Evolutionary conservation across 1,140 invertebrate species (phyloP).

Genomic region (Triops cancriformis): DNA sequence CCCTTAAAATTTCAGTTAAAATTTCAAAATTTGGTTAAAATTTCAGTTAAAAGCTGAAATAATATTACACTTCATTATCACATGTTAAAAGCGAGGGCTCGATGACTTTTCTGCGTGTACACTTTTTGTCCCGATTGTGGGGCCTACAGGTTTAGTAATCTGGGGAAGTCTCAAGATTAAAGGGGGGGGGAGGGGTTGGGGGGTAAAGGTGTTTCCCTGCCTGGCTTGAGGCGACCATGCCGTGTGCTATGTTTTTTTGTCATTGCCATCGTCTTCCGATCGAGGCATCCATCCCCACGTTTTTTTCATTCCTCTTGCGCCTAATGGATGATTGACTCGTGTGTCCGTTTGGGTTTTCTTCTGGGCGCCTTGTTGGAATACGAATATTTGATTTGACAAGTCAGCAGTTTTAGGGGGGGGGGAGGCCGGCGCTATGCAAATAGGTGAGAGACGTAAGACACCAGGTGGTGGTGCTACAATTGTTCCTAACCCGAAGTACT

Average conservation of each 20-base stretch:
- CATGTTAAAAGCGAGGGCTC: too few species aligned
- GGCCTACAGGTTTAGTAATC: background rate
- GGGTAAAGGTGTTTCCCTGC: constrained; percentile 12
- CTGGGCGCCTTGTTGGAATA: background rate
- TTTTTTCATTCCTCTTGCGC: background rate
- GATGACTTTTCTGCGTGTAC: too few species aligned
- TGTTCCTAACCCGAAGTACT: background rate
- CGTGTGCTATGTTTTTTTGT: background rate
- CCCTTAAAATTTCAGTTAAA: too few species aligned
- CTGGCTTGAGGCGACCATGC: background rate
- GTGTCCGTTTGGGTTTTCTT: background rate
- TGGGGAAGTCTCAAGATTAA: too few species aligned
- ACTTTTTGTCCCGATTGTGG: too few species aligned
- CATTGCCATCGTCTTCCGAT: background rate
- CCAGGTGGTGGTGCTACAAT: background rate
- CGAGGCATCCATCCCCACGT: background rate
- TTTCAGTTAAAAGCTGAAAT: too few species aligned
- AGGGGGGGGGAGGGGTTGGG: too few species aligned
- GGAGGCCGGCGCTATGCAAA: background rate
- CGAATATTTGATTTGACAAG: background rate
- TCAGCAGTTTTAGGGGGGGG: background rate
- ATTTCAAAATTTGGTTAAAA: too few species aligned
- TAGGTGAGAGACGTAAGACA: background rate
- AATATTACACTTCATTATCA: too few species aligned
- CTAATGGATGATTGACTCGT: background rate